Conservation (phyloP, 2,888 invertebrate species). For the Agrochola macilenta region DNA sequence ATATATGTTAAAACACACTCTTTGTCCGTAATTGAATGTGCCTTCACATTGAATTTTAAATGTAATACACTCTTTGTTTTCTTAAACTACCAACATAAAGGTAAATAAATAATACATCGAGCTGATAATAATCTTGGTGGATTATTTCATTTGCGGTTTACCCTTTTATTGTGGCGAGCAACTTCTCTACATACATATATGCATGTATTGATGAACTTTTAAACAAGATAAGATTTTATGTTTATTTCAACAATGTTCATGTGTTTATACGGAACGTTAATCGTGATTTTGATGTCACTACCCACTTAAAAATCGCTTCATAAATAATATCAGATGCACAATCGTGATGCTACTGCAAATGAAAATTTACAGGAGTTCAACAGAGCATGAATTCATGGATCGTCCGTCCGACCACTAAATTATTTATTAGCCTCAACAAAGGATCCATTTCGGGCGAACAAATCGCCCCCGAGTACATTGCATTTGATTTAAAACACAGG, state of each 20-base stretch:
- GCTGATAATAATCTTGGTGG: constrained; percentile 69
- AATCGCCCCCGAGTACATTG: constrained; percentile 79
- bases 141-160: constrained; percentile 67
- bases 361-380: constrained; percentile 76
- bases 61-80: constrained; percentile 81
- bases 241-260: constrained; percentile 64
- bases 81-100: constrained; percentile 72
- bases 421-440: constrained; percentile 84
- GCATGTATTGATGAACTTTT: constrained; percentile 60
- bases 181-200: constrained; percentile 22
- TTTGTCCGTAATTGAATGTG: constrained; percentile 80
- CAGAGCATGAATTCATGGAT: constrained; percentile 77
- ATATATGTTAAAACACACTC: constrained; percentile 81
- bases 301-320: constrained; percentile 71
- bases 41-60: constrained; percentile 84
- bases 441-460: constrained; percentile 79
- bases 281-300: constrained; percentile 69
- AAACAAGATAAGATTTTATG: constrained; percentile 66
- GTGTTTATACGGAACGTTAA: constrained; percentile 73
- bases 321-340: constrained; percentile 71
- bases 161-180: constrained; percentile 44
- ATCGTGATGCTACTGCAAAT: constrained; percentile 65
- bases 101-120: constrained; percentile 69
- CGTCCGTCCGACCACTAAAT: constrained; percentile 74
- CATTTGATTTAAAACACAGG: constrained; percentile 85